These are phyloP conservation scores for Iguana delicatissima DNA, from an alignment of 2,797 vertebrate genomes.

Conservation along the genomic window DNA sequence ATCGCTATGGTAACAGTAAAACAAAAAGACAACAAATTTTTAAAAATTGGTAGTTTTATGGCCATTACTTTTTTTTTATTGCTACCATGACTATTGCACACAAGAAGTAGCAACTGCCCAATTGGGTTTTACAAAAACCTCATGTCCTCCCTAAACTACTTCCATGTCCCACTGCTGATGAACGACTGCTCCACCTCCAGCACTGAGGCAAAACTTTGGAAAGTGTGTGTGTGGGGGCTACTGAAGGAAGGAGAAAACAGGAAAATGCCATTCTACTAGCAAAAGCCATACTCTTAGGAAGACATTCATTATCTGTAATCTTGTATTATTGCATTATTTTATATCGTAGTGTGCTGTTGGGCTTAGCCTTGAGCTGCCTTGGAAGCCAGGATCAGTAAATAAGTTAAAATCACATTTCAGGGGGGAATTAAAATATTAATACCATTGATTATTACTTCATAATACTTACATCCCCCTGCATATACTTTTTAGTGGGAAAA, in stretches of 20 bases:
- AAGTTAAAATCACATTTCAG: not conserved
- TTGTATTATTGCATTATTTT: not conserved
- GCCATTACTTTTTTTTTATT: too few species aligned
- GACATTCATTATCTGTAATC: not conserved
- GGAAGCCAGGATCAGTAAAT: not conserved
- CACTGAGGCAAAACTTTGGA: not conserved
- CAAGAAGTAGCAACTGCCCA: too few species aligned
- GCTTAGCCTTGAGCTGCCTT: not conserved
- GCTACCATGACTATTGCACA: too few species aligned
- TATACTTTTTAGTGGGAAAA: not conserved
- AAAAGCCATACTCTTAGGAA: not conserved
- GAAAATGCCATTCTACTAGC: not conserved
- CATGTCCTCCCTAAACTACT: too few species aligned
- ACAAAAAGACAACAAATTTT: too few species aligned
- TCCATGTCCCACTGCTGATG: too few species aligned
- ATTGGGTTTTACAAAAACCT: too few species aligned
- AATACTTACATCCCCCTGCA: too few species aligned
- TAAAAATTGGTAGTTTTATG: too few species aligned
- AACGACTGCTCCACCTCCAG: too few species aligned
- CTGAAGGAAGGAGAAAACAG: not conserved
- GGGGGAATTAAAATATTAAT: constrained; percentile 34
- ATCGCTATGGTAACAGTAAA: too few species aligned
- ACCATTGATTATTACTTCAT: constrained; percentile 27
- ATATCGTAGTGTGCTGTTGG: not conserved
- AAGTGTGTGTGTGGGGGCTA: not conserved